Evolutionary conservation across 2,113 vertebrate species (phyloP).

Genomic region (Cranoglanis bouderius): DNA sequence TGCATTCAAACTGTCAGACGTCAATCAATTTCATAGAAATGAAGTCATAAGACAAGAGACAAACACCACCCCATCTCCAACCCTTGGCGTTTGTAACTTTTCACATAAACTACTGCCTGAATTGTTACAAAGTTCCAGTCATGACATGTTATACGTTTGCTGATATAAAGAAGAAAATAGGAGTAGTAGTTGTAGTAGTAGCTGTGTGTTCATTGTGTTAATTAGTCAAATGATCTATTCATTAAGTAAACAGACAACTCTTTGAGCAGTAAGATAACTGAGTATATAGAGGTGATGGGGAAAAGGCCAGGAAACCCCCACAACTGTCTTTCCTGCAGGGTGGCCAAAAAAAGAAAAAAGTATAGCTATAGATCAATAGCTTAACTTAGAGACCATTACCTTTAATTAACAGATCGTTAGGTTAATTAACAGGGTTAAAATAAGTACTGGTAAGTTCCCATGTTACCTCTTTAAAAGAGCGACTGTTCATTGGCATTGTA

Average conservation of each 20-base stretch:
- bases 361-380: conserved; percentile 5
- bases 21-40: neutral
- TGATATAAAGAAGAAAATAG: no score
- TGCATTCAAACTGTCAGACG: neutral
- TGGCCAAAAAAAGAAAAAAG: no score
- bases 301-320: neutral
- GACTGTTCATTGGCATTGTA: neutral
- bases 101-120: neutral
- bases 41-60: neutral
- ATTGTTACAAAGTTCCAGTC: neutral
- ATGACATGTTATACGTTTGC: no score
- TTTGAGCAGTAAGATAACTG: neutral
- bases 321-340: neutral
- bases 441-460: neutral
- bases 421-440: conserved; percentile 2
- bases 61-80: neutral
- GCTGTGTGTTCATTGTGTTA: neutral
- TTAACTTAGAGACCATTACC: neutral
- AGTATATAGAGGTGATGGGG: neutral
- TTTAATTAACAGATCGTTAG: conserved; percentile 12
- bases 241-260: neutral
- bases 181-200: no score
- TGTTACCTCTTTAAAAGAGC: neutral
- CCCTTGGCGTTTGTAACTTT: neutral
- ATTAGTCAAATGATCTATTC: no score